Conservation (phyloP, 2,113 vertebrate genomes). For the Salminus brasiliensis region DNA sequence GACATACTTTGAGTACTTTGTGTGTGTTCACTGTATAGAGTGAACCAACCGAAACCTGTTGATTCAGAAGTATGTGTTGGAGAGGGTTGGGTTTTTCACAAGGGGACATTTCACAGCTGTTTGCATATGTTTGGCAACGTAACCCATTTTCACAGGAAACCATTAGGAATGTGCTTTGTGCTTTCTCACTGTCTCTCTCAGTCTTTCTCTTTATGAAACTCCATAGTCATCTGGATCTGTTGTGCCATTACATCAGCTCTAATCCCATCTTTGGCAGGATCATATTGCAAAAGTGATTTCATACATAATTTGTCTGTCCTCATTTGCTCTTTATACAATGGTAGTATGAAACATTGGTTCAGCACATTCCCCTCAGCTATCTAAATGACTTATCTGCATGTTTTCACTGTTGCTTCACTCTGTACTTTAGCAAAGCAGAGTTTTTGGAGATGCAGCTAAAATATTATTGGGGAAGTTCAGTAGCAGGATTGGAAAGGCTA, state of each 20-base stretch:
- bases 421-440: neutral
- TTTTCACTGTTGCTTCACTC: neutral
- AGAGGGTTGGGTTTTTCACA: neutral
- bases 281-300: neutral
- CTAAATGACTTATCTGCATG: neutral
- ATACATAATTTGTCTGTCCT: neutral
- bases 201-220: neutral
- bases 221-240: neutral
- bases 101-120: conserved; percentile 12
- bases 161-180: conserved; percentile 22
- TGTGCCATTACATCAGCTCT: neutral
- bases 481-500: too few relatives aligned
- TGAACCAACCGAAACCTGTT: neutral
- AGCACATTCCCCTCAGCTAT: neutral
- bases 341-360: neutral
- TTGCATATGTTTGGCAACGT: conserved; percentile 8
- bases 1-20: too few relatives aligned
- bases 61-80: neutral
- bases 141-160: conserved; percentile 28
- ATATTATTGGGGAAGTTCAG: too few relatives aligned
- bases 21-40: neutral
- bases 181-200: neutral
- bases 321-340: neutral
- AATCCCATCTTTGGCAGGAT: conserved; percentile 1
- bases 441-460: too few relatives aligned